These are phyloP conservation scores for Dipus sagitta DNA, from an alignment of 2,797 vertebrate species.

Conservation along the genomic window DNA sequence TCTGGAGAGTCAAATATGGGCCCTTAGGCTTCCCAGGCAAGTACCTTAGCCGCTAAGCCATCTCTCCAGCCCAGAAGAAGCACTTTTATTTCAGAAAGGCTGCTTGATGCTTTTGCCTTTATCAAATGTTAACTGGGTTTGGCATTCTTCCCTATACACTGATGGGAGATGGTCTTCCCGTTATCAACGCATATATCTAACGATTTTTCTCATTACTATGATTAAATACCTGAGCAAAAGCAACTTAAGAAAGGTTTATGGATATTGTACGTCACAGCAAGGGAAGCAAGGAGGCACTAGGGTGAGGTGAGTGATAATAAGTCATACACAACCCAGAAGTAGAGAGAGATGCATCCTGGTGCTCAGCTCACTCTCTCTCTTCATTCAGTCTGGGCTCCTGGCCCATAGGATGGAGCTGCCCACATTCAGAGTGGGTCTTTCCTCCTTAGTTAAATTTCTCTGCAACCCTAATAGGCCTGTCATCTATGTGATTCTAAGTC, in stretches of 20 bases:
- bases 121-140: neutral
- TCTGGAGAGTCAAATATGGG: too few species aligned
- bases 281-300: neutral
- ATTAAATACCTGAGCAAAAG: neutral
- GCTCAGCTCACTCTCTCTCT: fast-evolving
- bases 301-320: neutral
- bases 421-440: neutral
- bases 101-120: neutral
- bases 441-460: neutral
- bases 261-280: neutral
- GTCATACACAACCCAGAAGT: too few species aligned
- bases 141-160: neutral
- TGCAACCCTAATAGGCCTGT: neutral
- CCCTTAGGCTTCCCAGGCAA: too few species aligned
- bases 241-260: too few species aligned
- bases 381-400: neutral
- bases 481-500: neutral
- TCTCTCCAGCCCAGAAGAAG: too few species aligned
- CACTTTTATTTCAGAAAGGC: constrained; percentile 1
- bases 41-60: too few species aligned
- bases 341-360: neutral
- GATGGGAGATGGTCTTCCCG: neutral
- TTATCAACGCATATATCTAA: neutral
- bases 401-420: neutral
- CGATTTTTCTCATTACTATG: neutral